Conservation (phyloP, 2,888 invertebrate species). For the Drosophila sordidapex region DNA sequence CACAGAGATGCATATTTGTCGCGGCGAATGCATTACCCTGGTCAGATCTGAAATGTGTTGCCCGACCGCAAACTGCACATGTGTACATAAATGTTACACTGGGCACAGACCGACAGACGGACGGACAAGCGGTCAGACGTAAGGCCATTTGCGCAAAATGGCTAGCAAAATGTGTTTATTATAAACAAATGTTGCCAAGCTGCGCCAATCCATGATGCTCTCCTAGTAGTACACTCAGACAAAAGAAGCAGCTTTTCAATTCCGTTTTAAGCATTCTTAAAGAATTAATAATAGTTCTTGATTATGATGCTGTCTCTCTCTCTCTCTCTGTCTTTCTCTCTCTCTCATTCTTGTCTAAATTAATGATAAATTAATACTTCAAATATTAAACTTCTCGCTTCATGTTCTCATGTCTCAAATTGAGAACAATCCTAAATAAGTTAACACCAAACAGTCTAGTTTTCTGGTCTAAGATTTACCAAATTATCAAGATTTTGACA, state of each 20-base stretch:
- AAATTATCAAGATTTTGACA: background rate
- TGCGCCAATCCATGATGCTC: constrained; percentile 22
- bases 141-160: constrained; percentile 34
- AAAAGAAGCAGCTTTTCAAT: background rate
- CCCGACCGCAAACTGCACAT: constrained; percentile 82
- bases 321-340: background rate
- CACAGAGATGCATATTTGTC: constrained; percentile 23
- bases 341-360: background rate
- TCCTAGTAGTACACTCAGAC: background rate
- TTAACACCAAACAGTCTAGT: background rate
- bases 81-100: constrained; percentile 64
- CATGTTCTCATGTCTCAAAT: background rate
- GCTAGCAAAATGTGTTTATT: constrained; percentile 77
- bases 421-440: background rate
- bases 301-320: background rate
- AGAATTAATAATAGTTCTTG: no score
- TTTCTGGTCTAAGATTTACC: background rate
- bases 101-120: constrained; percentile 44
- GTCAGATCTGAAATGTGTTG: constrained; percentile 68
- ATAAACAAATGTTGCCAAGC: constrained; percentile 71
- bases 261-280: no score
- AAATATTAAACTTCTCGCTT: background rate
- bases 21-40: constrained; percentile 47
- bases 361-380: background rate
- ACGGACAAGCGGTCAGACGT: constrained; percentile 28